Base-by-base conservation (phyloP, 2,797 vertebrate genomes). In the Botia kubotai region DNA sequence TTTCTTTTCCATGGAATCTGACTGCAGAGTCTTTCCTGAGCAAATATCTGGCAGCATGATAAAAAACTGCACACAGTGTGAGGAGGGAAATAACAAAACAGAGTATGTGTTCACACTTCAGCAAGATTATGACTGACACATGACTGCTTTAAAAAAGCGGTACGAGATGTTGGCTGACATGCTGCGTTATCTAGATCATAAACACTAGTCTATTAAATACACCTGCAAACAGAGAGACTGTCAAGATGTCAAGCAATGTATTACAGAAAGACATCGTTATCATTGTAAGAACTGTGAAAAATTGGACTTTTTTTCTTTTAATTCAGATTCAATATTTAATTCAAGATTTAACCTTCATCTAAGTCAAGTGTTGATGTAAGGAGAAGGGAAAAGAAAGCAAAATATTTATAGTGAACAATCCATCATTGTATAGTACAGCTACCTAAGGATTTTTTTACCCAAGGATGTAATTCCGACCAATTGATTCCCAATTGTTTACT, bases 121-220 rank as follows among this genome's bases (percentile, higher is more conserved):
- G 7, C 57, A 21, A 26, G 75, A 77, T 79, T 58, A 71, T 77
- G 82, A 82, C 62, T 62, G 65, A 81, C 71, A 78, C 58, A 65
- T 72, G 77, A 73, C 77, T 80, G 70, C 69, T 66, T 60, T 72
- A 72, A 80, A 60, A 80, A 80, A 73, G 57, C 48, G 52, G 58
- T 4, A 19, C 67, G 62, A 57, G 50, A 71, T 73, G 70, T 73
- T 73, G 6, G 16, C 78, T 80, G 70, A 60, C 60, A 57, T 36
- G 33, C 12, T 12, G 52, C 33, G 63, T 80, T 80, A 80, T 73
- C 71, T 80, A 80, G 33, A 80, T 80, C 70, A 73, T 43, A 66
- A 80, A 60, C 70, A 73, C 50, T 33, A 66, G 78, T 73, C 50
- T 73, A 80, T 73, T 80, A 80, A 67, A 80, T 73, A 21, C 21